Evolutionary conservation across 1,140 invertebrate species (phyloP).

Genomic region (Vanessa tameamea): DNA sequence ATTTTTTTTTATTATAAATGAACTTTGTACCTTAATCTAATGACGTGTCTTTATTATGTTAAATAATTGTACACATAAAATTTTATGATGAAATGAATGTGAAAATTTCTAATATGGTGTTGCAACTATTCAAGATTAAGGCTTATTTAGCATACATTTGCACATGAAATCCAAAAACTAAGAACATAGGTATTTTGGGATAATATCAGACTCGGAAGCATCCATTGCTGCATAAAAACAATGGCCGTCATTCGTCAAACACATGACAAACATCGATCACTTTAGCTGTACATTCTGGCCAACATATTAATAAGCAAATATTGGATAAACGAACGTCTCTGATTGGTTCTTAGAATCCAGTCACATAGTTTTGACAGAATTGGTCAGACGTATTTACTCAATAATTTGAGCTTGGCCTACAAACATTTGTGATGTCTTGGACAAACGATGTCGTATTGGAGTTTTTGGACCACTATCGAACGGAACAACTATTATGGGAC

Average conservation of each 20-base stretch:
- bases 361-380: conserved; percentile 38
- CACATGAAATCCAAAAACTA: no score
- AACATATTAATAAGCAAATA: conserved; percentile 58
- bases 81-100: not conserved
- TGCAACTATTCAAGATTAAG: no score
- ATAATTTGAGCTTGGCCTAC: conserved; percentile 31
- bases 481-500: conserved; percentile 54
- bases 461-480: conserved; percentile 55
- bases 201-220: not conserved
- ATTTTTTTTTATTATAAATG: not conserved
- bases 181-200: no score
- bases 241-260: conserved; percentile 4
- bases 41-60: not conserved
- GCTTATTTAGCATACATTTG: no score
- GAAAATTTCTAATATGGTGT: not conserved
- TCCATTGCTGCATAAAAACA: not conserved
- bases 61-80: not conserved
- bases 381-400: conserved; percentile 27
- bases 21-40: not conserved
- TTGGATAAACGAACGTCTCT: conserved; percentile 50
- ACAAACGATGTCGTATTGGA: conserved; percentile 53
- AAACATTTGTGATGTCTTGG: conserved; percentile 55
- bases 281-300: conserved; percentile 59
- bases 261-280: conserved; percentile 41
- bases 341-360: conserved; percentile 52